Base-by-base conservation (phyloP, 1,140 invertebrate genomes). In the Centruroides sculpturatus region DNA sequence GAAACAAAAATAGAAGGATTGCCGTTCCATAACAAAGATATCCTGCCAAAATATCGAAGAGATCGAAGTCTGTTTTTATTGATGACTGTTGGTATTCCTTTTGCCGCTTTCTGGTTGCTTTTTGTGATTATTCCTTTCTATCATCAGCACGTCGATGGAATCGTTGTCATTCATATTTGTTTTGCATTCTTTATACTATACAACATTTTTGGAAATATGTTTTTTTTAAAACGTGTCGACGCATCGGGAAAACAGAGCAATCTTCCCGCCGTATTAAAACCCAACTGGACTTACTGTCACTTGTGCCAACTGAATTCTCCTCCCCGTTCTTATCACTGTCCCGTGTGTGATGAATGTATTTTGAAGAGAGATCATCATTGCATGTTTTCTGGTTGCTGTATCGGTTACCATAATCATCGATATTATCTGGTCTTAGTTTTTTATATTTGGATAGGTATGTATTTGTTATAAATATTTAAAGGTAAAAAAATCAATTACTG, bases 121-220 rank as follows among this genome's bases (percentile, higher is more conserved):
- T 13, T 5, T 4, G 53, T 66, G 23, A 55, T 65, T 13, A 49
- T 50, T 41, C 55, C 60, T 35, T 36, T 10, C 3, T 60, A 60
- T 51, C 12, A 60, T 49, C 6, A 51, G 6, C 52, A 56, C 23
- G 13, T 58, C 3, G 35, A 62, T 54, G 23, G 35, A 6, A 6
- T 60, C 48, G 55, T 47, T 23, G 50, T n/a, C 54, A 66, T 84
- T 47, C 83, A 89, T 65, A 81, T 83, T 61, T 56, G 78, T 13
- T 71, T 79, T 62, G 84, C 83, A 41, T 78, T 80, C 47, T 89
- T 86, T 69, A 70, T 89, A 1, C 71, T 89, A 63, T 70, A 84
- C 36, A 90, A 91, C 68, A 77, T 90, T 9, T 76, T 84, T 6
- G 81, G 84, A 8, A 90, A 89, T 69, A 81, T 86, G 68, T 77